Evolutionary conservation across 2,797 vertebrate species (phyloP).

Genomic region (Chelmon rostratus): DNA sequence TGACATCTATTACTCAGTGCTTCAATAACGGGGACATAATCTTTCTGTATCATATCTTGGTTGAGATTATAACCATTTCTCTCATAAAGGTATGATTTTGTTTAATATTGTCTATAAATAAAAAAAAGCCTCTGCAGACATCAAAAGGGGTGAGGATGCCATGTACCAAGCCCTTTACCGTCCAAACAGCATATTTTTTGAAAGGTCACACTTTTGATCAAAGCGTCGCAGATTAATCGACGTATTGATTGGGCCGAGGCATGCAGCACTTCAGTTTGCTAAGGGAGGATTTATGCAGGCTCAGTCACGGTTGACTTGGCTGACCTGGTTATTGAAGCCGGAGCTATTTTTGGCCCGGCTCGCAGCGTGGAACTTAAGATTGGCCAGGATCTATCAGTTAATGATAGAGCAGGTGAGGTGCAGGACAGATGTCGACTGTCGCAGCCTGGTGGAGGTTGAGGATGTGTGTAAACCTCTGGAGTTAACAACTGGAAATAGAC

Average conservation of each 20-base stretch:
- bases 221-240: conserved; percentile 72
- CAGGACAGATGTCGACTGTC: neutral
- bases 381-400: conserved; percentile 60
- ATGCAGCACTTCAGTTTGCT: conserved; percentile 58
- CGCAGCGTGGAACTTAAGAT: conserved; percentile 64
- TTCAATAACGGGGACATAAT: too few species aligned
- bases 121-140: neutral
- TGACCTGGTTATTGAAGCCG: conserved; percentile 80
- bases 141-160: neutral
- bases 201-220: conserved; percentile 55
- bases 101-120: neutral
- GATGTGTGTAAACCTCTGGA: neutral
- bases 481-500: neutral
- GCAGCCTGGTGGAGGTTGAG: neutral
- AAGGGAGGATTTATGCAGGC: conserved; percentile 72
- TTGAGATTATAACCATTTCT: neutral
- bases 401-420: conserved; percentile 33
- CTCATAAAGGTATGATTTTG: neutral
- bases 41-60: neutral
- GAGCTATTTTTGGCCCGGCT: conserved; percentile 73
- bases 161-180: conserved; percentile 3
- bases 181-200: conserved; percentile 24
- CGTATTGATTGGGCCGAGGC: conserved; percentile 60
- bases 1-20: neutral
- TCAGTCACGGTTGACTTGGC: conserved; percentile 77